Evolutionary conservation across 2,888 invertebrate genomes (phyloP), one percentile per base, ranked within the genome.

Genomic region (Saturnia pavonia): DNA sequence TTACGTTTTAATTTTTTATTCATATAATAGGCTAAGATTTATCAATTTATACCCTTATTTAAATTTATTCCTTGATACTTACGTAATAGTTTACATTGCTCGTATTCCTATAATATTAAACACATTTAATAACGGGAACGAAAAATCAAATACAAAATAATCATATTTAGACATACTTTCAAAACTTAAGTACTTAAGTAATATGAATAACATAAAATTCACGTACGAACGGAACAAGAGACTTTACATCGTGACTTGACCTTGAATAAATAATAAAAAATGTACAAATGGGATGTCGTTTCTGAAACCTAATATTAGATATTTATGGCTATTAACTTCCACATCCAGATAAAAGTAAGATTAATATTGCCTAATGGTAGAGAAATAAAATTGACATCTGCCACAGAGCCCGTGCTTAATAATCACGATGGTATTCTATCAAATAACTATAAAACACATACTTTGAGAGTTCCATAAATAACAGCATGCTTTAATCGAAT

Each of bases 391-490:
- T 86, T 85, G 87, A 87, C 84, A 82, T 81, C 90, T 91, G 92
- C 91, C 91, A 90, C 84, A 86, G 82, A 84, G n/a, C 80, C 84
- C 83, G 81, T 80, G 90, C 88, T 92, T 89, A 92, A 92, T 92
- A 92, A 92, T 93, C 92, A 91, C 87, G 91, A 91, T 91, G 85
- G 88, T 86, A 88, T 90, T 90, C 91, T 93, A 93, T 94, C 94
- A 90, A 91, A 91, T 91, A 91, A 91, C 91, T 91, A 90, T 92
- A 92, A 92, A 92, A 89, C 91, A 90, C 88, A 87, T 88, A 84
- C 86, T 86, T 86, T 85, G 90, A 88, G 86, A 80, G 87, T 82
- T 85, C 85, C 86, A 94, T 94, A 92, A 94, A 94, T 94, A 86
- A 91, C 89, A 82, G 82, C 81, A 65, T 40, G 40, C 65, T 40